A percentile compares a stretch with the other conserved stretches of the same genome.
Evolutionary conservation across 2,888 invertebrate genomes (phyloP).

Genomic region (Taenaris catops): DNA sequence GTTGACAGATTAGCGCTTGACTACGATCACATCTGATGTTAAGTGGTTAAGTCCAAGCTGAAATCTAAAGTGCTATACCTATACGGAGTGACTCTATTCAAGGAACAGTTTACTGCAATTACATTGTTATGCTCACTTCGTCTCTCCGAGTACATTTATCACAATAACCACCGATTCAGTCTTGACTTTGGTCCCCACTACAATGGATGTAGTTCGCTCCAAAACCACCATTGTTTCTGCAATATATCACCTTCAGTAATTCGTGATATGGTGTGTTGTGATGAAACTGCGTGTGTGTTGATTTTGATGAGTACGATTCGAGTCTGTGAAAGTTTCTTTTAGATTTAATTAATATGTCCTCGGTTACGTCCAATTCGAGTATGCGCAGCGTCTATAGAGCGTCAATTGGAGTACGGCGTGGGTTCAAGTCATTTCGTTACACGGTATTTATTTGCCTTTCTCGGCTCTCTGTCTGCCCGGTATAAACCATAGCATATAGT

Average conservation of each 20-base stretch:
- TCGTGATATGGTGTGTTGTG: constrained; percentile 30
- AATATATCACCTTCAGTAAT: constrained; percentile 32
- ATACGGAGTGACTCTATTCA: constrained; percentile 59
- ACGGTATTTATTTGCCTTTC: constrained; percentile 51
- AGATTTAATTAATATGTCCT: constrained; percentile 61
- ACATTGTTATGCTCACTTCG: constrained; percentile 75
- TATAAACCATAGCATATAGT: too few species aligned
- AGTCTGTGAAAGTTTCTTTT: constrained; percentile 22
- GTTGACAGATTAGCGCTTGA: too few species aligned
- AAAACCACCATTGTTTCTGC: constrained; percentile 32
- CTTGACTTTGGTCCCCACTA: constrained; percentile 55
- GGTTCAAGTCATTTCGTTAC: constrained; percentile 71
- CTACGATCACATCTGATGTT: too few species aligned
- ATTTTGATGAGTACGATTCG: constrained; percentile 21
- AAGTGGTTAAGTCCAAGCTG: too few species aligned
- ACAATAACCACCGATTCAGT: constrained; percentile 62
- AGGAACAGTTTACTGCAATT: constrained; percentile 74
- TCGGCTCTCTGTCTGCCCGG: too few species aligned
- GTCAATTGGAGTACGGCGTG: constrained; percentile 68
- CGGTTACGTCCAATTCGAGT: constrained; percentile 66
- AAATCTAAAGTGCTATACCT: constrained; percentile 25
- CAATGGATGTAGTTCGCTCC: constrained; percentile 58
- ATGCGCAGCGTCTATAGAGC: constrained; percentile 70
- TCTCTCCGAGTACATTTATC: constrained; percentile 60
- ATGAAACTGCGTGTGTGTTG: constrained; percentile 26